Base-by-base conservation (phyloP, 2,113 vertebrate genomes). In the Pollachius pollachius region DNA sequence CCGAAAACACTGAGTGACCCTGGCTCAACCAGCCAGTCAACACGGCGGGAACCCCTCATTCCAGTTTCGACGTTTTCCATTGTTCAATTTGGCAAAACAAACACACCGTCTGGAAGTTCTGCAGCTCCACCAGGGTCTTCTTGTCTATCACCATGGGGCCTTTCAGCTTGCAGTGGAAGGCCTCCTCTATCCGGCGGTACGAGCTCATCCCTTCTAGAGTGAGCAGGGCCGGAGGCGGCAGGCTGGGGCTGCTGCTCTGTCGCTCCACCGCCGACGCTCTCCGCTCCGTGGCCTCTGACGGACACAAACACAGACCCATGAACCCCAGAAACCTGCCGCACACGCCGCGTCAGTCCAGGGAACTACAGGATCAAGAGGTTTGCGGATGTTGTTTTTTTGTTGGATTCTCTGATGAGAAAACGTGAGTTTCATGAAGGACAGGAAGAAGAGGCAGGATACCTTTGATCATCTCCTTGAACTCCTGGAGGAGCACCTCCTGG, bases 61-160 rank as follows among this genome's bases (percentile, higher is more conserved):
- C 79, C 41, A 48, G 8, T 48, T 48, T 9, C 11, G 41, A 48
- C 8, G 60, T 84, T 82, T 12, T 75, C 69, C 65, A 75, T 15
- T 23, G 76, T 65, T 17, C 23, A 17, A 13, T 57, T n/a, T 13
- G n/a, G 74, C 82, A 62, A 80, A 83, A 81, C 64, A 70, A 80
- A 80, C 95, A 92, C 90, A 98, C 97, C 15, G 92, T 93, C 91
- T 98, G 97, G 84, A 98, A 98, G 75, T 95, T 96, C 75, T 94
- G 94, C 21, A 98, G 94, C 62, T 98, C 97, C 72, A 92, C 90
- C 91, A 99, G 85, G 0, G 95, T 97, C 85, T 93, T 96, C 92
- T 96, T 95, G 74, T 97, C 96, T 68, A 96, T 94, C 1, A 89
- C 17, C 3, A 95, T 84, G 0, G 93, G 94, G 4, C 93, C 95